These are phyloP conservation scores for Leptarthrus brevirostris DNA, from an alignment of 2,888 invertebrate genomes.

Conservation along the genomic window DNA sequence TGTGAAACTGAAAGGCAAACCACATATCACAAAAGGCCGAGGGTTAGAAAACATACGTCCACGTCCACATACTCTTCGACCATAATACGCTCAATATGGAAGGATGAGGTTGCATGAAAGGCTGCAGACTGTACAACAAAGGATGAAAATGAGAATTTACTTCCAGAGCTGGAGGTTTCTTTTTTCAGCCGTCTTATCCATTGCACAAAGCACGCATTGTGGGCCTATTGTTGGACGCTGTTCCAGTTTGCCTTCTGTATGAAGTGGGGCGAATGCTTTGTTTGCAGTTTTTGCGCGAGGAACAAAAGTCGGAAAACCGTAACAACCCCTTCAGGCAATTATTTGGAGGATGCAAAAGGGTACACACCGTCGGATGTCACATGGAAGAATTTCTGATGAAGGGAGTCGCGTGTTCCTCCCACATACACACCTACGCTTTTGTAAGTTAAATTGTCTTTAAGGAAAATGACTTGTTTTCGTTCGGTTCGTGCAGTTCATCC, in stretches of 20 bases:
- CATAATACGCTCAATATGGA: constrained; percentile 8
- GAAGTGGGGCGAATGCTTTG: constrained; percentile 43
- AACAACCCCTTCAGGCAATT: constrained; percentile 51
- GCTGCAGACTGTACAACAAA: constrained; percentile 45
- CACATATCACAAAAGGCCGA: constrained; percentile 38
- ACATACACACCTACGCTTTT: not conserved
- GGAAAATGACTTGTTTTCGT: not conserved
- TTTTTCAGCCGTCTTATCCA: constrained; percentile 28
- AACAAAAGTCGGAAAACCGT: constrained; percentile 50
- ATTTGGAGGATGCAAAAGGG: constrained; percentile 48
- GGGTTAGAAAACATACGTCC: constrained; percentile 44
- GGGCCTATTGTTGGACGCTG: constrained; percentile 40
- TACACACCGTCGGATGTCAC: constrained; percentile 24
- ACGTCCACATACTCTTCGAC: constrained; percentile 32
- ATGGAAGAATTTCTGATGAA: not conserved
- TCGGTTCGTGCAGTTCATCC: not conserved
- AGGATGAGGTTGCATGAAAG: constrained; percentile 38
- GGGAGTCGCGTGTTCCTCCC: constrained; percentile 21
- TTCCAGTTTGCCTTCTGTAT: constrained; percentile 43
- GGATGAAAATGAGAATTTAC: constrained; percentile 40
- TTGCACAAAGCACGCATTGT: constrained; percentile 48
- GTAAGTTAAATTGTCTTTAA: constrained; percentile 24
- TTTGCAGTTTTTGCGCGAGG: constrained; percentile 43
- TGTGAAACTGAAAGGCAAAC: constrained; percentile 45
- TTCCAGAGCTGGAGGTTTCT: constrained; percentile 3